Evolutionary conservation across 2,113 vertebrate genomes (phyloP).

Genomic region (Sceloporus undulatus): DNA sequence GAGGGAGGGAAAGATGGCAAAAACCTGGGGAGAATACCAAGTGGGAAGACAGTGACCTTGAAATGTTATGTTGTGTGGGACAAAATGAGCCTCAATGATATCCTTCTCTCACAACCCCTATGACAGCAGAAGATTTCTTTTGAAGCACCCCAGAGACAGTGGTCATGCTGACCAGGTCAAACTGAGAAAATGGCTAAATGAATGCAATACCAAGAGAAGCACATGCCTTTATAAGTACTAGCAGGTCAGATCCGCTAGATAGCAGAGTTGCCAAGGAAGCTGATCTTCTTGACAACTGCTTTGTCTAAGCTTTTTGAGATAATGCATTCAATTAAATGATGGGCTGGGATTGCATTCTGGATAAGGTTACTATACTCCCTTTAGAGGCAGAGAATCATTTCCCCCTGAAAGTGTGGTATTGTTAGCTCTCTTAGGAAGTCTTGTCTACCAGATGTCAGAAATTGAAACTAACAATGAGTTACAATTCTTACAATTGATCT

Average conservation of each 20-base stretch:
- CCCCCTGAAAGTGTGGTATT: neutral
- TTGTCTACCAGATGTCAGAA: neutral
- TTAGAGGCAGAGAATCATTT: neutral
- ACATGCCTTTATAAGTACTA: neutral
- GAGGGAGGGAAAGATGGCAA: neutral
- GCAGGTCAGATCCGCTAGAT: slow-evolving; percentile 8
- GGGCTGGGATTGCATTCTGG: neutral
- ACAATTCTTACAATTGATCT: neutral
- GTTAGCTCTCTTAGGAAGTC: neutral
- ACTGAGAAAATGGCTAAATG: slow-evolving; percentile 13
- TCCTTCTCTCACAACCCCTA: neutral
- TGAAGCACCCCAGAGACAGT: neutral
- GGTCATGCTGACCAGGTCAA: slow-evolving; percentile 23
- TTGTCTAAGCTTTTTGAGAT: slow-evolving; percentile 6
- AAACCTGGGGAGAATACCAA: slow-evolving; percentile 6
- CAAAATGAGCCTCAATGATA: neutral
- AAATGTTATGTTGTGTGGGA: neutral
- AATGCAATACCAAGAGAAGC: slow-evolving; percentile 5
- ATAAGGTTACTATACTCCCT: slow-evolving; percentile 11
- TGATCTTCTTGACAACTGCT: neutral
- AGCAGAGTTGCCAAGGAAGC: neutral
- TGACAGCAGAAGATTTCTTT: neutral
- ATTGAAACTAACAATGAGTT: neutral
- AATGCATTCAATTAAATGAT: slow-evolving; percentile 17
- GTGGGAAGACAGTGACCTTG: slow-evolving; percentile 16